These are phyloP conservation scores for Carettochelys insculpta DNA, from an alignment of 2,113 vertebrate genomes.

Conservation along the genomic window DNA sequence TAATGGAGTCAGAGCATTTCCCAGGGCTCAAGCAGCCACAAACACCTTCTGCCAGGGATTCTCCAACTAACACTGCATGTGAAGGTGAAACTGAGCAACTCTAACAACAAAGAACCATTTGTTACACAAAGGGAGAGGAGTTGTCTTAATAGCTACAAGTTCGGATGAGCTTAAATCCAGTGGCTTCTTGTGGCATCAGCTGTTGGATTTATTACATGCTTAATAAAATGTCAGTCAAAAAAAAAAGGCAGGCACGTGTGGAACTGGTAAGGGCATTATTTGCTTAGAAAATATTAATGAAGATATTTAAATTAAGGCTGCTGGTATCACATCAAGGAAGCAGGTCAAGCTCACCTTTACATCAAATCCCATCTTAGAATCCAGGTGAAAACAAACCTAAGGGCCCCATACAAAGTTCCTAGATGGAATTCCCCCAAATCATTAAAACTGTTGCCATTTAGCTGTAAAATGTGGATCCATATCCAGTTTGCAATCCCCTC, in stretches of 20 bases:
- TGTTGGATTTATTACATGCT: slow-evolving; percentile 17
- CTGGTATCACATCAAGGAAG: background rate
- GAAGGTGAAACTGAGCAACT: slow-evolving; percentile 14
- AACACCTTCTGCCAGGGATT: background rate
- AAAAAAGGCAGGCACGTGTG: background rate
- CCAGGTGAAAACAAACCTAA: background rate
- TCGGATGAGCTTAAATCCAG: slow-evolving; percentile 41
- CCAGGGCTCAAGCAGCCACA: slow-evolving; percentile 20
- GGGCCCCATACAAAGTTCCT: background rate
- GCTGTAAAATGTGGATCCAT: background rate
- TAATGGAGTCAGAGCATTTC: slow-evolving; percentile 33
- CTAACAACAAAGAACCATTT: slow-evolving; percentile 13
- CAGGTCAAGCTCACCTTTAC: background rate
- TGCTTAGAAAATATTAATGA: slow-evolving; percentile 21
- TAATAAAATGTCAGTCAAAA: slow-evolving; percentile 22
- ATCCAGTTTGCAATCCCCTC: background rate
- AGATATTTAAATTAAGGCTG: background rate
- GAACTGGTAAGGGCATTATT: background rate
- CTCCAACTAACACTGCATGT: background rate
- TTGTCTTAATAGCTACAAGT: background rate
- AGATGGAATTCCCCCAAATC: background rate
- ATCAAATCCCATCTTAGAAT: background rate
- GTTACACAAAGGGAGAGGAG: slow-evolving; percentile 10
- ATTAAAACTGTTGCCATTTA: background rate
- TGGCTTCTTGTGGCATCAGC: background rate